Conservation (phyloP, 53 echinoderm and acorn worm species). For the Mesocentrotus franciscanus region DNA sequence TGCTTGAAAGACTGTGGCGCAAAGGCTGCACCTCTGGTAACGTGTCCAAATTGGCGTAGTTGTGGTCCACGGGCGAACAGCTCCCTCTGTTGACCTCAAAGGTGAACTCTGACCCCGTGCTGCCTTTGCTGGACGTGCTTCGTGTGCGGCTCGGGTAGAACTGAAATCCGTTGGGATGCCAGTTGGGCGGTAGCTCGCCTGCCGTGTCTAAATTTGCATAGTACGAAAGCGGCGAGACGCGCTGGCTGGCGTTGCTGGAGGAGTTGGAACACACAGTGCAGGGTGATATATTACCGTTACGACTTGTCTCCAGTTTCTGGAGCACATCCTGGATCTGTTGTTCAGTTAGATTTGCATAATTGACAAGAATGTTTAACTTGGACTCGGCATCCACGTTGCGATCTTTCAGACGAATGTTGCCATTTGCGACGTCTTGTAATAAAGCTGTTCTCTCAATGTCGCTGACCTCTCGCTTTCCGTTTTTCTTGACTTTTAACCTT, state of each 20-base stretch:
- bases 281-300: constrained; percentile 58
- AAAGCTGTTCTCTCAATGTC: constrained; percentile 64
- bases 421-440: constrained; percentile 73
- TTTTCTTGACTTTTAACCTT: constrained; percentile 5
- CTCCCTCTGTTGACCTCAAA: constrained; percentile 77
- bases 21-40: constrained; percentile 70
- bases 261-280: constrained; percentile 59
- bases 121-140: constrained; percentile 83
- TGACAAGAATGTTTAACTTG: constrained; percentile 30
- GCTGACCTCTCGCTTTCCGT: constrained; percentile 33
- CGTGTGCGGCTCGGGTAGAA: constrained; percentile 79
- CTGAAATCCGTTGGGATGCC: constrained; percentile 71
- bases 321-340: constrained; percentile 56
- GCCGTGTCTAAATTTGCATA: constrained; percentile 96
- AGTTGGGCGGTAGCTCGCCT: constrained; percentile 81
- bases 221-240: constrained; percentile 73
- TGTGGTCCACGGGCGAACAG: constrained; percentile 85
- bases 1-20: constrained; percentile 47
- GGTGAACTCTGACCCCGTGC: constrained; percentile 80
- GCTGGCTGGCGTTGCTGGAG: constrained; percentile 44
- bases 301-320: constrained; percentile 26
- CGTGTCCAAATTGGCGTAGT: constrained; percentile 86
- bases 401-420: constrained; percentile 62
- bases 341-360: constrained; percentile 55
- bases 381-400: background rate